phyloP scores from a whole-genome alignment of 1,140 invertebrate genomes.

The Carcinoscorpius rotundicauda region DNA sequence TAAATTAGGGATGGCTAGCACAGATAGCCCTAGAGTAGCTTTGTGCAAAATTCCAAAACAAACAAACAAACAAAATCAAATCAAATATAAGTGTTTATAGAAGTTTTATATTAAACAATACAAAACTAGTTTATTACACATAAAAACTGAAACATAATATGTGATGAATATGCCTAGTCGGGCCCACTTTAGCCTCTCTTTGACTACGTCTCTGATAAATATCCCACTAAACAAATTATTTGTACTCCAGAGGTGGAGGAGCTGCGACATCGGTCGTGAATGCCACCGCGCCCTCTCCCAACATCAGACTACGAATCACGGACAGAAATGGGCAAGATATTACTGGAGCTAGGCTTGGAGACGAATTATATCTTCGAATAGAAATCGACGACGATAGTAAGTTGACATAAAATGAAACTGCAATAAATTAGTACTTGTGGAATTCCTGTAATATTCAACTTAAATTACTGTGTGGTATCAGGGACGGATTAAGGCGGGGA shows the following conservation, averaged over 20 bases:
- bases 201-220: background rate
- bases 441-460: too few species aligned
- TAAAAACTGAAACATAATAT: background rate
- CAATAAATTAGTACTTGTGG: too few species aligned
- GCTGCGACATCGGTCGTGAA: constrained; percentile 30
- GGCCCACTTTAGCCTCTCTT: background rate
- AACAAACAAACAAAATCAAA: too few species aligned
- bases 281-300: constrained; percentile 32
- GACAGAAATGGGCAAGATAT: constrained; percentile 30
- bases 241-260: constrained; percentile 9
- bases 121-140: too few species aligned
- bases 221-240: background rate
- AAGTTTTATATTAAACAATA: too few species aligned
- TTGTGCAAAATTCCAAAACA: too few species aligned
- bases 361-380: constrained; percentile 31
- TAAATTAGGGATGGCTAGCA: too few species aligned
- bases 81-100: too few species aligned
- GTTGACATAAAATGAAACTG: background rate
- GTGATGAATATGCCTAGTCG: background rate
- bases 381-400: constrained; percentile 31
- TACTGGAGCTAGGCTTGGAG: constrained; percentile 30
- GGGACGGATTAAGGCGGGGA: too few species aligned
- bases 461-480: too few species aligned
- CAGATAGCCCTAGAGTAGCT: too few species aligned
- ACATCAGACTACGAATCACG: constrained; percentile 32